Evolutionary conservation across 2,888 invertebrate species (phyloP), one percentile per base, ranked within the genome.

Genomic region (Gisinianus flammeolus): DNA sequence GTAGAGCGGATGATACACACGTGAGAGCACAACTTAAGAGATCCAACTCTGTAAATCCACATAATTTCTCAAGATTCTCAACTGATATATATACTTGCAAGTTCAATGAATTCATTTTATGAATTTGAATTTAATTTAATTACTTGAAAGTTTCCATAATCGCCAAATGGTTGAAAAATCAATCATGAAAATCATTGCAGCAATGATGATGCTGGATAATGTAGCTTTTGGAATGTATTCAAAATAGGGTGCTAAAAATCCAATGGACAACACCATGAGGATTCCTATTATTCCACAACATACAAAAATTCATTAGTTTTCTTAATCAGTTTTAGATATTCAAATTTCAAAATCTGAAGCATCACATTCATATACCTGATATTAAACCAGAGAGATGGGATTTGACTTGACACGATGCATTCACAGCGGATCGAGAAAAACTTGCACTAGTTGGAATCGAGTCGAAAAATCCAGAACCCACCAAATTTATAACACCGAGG

Each of bases 181-280:
- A 85, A 96, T 94, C 95, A 96, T 96, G 88, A 94, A 95, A 86
- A 96, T 92, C 81, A 97, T 97, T 83, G 97, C 97, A 86, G 94
- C 94, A 83, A 97, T 96, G 80, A 78, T 78, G 68, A 97, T 96
- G 2, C 96, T 95, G 52, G 95, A 94, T 24, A 97, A 88, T 0
- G 95, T 93, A 0, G 95, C 93, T 88, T 94, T 94, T 0, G 95
- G 95, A 86, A 95, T 95, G 87, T 90, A 95, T 85, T 93, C 93
- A 87, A 97, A 97, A 86, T 94, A 94, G 0, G 95, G 95, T 0
- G 96, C 95, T 28, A 97, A 89, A 44, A 96, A 89, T 81, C 93
- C 92, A n/a, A 97, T 88, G 0, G 96, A 93, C 78, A 97, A 86
- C 3, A 97, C 86, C 19, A 97, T 95, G 84, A 96, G 88, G 24